Evolutionary conservation across 2,888 invertebrate species (phyloP), one percentile per base, ranked within the genome.

Genomic region (Lapara coniferarum): DNA sequence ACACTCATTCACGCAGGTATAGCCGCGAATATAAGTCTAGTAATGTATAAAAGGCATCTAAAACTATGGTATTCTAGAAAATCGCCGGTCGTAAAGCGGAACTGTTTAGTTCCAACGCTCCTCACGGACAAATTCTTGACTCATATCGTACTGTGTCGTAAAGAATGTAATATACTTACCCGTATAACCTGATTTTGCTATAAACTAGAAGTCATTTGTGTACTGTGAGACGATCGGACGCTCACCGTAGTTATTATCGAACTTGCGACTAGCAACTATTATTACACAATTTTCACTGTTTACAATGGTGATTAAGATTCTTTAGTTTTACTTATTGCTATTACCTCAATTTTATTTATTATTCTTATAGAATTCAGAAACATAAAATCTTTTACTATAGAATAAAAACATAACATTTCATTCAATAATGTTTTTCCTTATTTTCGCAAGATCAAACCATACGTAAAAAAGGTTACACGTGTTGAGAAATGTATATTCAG

Each of bases 81-180:
- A 86, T 83, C 80, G 81, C 75, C 75, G 72, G 78, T 86, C 88
- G 81, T 89, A 88, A 89, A 89, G 81, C 77, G 78, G 76, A 78
- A 79, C 74, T 78, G 83, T 85, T 81, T 82, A 82, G 82, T 86
- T 86, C 86, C 84, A 73, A 82, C 82, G 82, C 82, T 79, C 78
- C 73, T 74, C 81, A 84, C 84, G 84, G 85, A 87, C 86, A 87
- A 87, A 87, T 87, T 89, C 83, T 81, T 82, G 74, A 82, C 78
- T 82, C 81, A 81, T 84, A 84, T 82, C 82, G 84, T 81, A 81
- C 80, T 82, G 84, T 83, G 85, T 85, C 85, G 81, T 90, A 90
- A 89, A 89, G 74, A 81, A 77, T 78, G 76, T 78, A 80, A 76
- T 82, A 80, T 83, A 82, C 74, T 76, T 75, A 75, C 59, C 16